Conservation (phyloP, 2,888 invertebrate genomes). For the Allacma fusca region DNA sequence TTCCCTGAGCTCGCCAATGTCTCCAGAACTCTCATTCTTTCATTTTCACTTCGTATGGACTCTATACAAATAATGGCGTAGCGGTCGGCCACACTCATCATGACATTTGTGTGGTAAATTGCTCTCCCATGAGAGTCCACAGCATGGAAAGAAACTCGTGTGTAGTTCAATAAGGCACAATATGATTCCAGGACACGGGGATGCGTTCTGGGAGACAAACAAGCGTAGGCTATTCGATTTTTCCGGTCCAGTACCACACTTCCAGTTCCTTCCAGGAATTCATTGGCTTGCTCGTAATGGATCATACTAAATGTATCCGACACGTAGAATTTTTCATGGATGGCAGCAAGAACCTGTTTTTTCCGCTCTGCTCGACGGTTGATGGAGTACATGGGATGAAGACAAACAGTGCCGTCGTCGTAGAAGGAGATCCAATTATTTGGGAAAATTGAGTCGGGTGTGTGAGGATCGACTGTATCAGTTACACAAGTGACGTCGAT, state of each 20-base stretch:
- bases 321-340: slow-evolving; percentile 38
- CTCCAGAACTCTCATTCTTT: slow-evolving; percentile 40
- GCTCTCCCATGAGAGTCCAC: slow-evolving; percentile 46
- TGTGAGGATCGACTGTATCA: slow-evolving; percentile 49
- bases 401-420: slow-evolving; percentile 41
- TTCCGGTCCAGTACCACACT: slow-evolving; percentile 54
- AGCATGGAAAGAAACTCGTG: slow-evolving; percentile 44
- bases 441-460: slow-evolving; percentile 56
- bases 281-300: slow-evolving; percentile 48
- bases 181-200: slow-evolving; percentile 48
- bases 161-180: slow-evolving; percentile 46
- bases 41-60: slow-evolving; percentile 41
- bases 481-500: slow-evolving; percentile 47
- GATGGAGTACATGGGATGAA: slow-evolving; percentile 56
- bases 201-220: slow-evolving; percentile 50
- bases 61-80: slow-evolving; percentile 55
- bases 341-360: slow-evolving; percentile 21
- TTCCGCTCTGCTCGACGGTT: slow-evolving; percentile 50
- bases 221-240: slow-evolving; percentile 52
- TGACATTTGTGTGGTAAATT: slow-evolving; percentile 59
- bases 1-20: slow-evolving; percentile 49
- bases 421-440: slow-evolving; percentile 58
- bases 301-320: slow-evolving; percentile 47
- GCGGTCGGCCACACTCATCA: slow-evolving; percentile 54
- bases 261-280: slow-evolving; percentile 58